Evolutionary conservation across 2,888 invertebrate species (phyloP), one percentile per base, ranked within the genome.

Genomic region (Troides oblongomaculatus): DNA sequence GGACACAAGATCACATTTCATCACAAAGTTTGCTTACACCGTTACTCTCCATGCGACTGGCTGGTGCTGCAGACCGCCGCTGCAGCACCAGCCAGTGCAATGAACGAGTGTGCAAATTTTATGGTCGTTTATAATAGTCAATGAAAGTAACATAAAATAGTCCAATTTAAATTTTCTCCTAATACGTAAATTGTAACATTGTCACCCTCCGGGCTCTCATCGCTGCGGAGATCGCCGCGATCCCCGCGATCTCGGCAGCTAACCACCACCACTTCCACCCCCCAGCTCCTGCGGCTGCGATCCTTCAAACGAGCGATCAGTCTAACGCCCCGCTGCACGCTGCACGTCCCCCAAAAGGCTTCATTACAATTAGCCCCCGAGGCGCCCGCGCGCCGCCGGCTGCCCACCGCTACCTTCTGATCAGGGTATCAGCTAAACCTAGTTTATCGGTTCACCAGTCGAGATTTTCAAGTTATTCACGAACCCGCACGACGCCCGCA

Each of bases 291-390:
- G 25, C 25, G 25, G 5, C 25, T 30, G 8, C 57, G 56, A 69
- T 69, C 57, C 69, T 56, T 69, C 69, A 69, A 69, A 61, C 61
- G 64, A 69, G 64, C 46, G 69, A 65, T 50, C 69, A 36, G 65
- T 69, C 65, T 62, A 57, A 65, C 69, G 61, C 64, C 60, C 61
- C 21, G 21, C 21, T 21, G 21, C 21, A 21, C 30, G 25, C 63
- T 46, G n/a, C 57, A 39, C 36, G 60, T 57, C n/a, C 56, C n/a
- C 62, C 50, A 21, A 65, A 69, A 69, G 62, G 61, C 56, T 65
- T 69, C 56, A 69, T 69, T 69, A 65, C 58, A 57, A 69, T 62
- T 30, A 36, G 7, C 46, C 68, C 57, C 46, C 56, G 12, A 64
- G 64, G 62, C 50, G 39, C 17, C 36, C n/a, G 25, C 18, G 25